Evolutionary conservation across 2,888 invertebrate genomes (phyloP).

Genomic region (Heliconius hortense): DNA sequence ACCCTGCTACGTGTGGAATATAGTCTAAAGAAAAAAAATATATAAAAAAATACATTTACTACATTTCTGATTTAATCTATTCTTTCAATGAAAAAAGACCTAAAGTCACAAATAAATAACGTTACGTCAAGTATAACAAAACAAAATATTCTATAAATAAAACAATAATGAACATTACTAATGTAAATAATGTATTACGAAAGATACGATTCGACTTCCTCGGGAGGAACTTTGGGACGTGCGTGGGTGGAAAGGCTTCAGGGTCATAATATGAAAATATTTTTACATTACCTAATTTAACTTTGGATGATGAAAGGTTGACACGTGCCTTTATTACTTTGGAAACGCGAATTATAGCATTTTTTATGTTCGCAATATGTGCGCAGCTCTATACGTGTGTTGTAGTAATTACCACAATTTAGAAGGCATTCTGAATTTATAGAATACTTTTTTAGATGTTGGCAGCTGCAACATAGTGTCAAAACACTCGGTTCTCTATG

Average conservation of each 20-base stretch:
- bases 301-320: constrained; percentile 17
- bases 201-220: constrained; percentile 27
- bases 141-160: constrained; percentile 2
- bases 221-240: constrained; percentile 21
- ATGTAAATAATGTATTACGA: constrained; percentile 28
- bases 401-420: neutral
- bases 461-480: neutral
- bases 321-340: constrained; percentile 13
- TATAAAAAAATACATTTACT: no score
- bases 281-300: constrained; percentile 22
- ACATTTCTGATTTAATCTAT: no score
- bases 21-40: no score
- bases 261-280: constrained; percentile 28
- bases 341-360: neutral
- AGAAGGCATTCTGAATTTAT: neutral
- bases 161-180: constrained; percentile 26
- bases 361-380: constrained; percentile 6
- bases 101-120: no score
- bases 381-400: neutral
- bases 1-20: no score
- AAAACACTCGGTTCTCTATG: neutral
- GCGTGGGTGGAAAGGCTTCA: constrained; percentile 15
- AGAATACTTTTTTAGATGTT: neutral
- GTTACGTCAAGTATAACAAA: no score
- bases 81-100: no score